Percentiles rank a stretch among this genome's conserved stretches.
Conservation (phyloP, 2,113 vertebrate genomes). For the Rhegmatorhina hoffmannsi region DNA sequence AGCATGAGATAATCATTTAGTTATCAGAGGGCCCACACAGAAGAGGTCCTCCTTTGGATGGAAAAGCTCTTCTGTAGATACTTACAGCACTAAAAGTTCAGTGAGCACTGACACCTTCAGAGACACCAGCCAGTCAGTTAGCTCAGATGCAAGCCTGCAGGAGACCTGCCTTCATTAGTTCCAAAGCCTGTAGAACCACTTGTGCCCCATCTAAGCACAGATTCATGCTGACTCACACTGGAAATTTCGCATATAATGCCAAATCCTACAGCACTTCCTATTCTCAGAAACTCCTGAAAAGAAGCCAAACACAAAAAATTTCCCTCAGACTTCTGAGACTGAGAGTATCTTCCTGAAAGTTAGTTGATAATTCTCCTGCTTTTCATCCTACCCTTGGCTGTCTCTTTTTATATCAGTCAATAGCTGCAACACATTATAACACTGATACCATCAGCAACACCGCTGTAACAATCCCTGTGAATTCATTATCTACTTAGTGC, state of each 20-base stretch:
- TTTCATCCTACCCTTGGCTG: not conserved
- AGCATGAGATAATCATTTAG: not conserved
- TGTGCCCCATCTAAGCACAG: not conserved
- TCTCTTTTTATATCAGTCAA: not conserved
- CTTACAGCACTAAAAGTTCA: not conserved
- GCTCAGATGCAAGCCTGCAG: not conserved
- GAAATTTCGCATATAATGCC: not conserved
- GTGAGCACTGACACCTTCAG: not conserved
- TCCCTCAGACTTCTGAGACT: not conserved
- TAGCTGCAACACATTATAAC: not conserved
- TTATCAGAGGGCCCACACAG: not conserved
- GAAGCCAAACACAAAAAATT: not conserved
- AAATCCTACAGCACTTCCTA: not conserved
- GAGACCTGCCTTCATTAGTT: not conserved
- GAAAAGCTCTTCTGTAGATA: not conserved
- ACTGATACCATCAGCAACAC: not conserved
- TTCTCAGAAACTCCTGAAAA: not conserved
- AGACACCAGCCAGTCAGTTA: not conserved
- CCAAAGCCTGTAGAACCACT: not conserved
- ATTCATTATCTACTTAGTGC: not conserved
- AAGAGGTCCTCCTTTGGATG: not conserved
- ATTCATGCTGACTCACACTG: not conserved
- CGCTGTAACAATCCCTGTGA: not conserved
- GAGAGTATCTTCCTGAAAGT: not conserved
- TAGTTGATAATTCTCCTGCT: not conserved